These are phyloP conservation scores for Odontomachus brunneus DNA, from an alignment of 1,140 invertebrate genomes.

Conservation along the genomic window DNA sequence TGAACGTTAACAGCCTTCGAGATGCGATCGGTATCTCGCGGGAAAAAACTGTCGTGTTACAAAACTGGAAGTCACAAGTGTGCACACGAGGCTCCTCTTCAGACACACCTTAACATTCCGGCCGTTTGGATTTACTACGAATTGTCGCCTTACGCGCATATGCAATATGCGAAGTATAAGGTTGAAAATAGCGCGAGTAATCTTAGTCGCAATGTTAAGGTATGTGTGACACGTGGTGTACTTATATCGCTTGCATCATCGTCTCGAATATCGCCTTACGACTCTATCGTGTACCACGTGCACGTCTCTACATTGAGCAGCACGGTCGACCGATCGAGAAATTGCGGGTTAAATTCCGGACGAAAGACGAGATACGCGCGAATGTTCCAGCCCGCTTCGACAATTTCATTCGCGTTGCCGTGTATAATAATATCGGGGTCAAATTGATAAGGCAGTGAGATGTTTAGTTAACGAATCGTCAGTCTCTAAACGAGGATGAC, in stretches of 20 bases:
- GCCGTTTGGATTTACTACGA: too few relatives aligned
- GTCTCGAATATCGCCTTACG: too few relatives aligned
- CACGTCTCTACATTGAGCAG: not conserved
- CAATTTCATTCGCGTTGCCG: conserved; percentile 31
- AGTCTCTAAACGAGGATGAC: conserved; percentile 56
- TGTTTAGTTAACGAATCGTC: conserved; percentile 50
- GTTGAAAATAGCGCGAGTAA: too few relatives aligned
- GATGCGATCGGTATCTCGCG: conserved; percentile 45
- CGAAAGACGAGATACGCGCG: conserved; percentile 18
- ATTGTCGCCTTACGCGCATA: too few relatives aligned
- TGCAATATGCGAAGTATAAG: too few relatives aligned
- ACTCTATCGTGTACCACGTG: too few relatives aligned
- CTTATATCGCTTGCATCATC: too few relatives aligned
- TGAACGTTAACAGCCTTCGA: conserved; percentile 55
- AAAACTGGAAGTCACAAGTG: conserved; percentile 38
- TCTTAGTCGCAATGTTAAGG: too few relatives aligned
- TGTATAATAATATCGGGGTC: conserved; percentile 56
- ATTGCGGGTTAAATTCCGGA: conserved; percentile 29
- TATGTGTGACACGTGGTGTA: too few relatives aligned
- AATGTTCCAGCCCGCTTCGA: conserved; percentile 32
- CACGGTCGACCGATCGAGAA: conserved; percentile 26
- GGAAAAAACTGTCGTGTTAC: conserved; percentile 21
- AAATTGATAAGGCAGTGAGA: conserved; percentile 71
- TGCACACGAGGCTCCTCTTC: not conserved
- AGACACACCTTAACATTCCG: too few relatives aligned